phyloP scores from a whole-genome alignment of 1,140 invertebrate species.

The Bicyclus anynana region DNA sequence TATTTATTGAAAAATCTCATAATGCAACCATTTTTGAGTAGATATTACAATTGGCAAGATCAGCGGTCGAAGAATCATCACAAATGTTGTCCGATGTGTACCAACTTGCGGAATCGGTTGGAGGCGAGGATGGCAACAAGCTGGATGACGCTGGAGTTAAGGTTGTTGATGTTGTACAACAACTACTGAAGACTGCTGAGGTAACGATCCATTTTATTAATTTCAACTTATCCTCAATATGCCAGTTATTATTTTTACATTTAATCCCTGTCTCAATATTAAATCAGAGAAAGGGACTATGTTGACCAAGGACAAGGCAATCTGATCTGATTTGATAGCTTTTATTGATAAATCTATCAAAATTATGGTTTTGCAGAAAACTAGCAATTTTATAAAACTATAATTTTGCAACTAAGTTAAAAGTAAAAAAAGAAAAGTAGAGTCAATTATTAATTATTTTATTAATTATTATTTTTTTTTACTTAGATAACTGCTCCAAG shows the following conservation, averaged over 20 bases:
- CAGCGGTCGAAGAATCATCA: conserved; percentile 30
- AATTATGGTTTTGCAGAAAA: too few species aligned
- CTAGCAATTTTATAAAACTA: neutral
- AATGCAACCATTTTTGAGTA: conserved; percentile 20
- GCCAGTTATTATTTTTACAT: too few species aligned
- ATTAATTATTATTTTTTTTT: neutral
- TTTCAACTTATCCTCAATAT: too few species aligned
- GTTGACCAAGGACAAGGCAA: too few species aligned
- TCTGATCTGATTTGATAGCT: too few species aligned
- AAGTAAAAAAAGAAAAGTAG: too few species aligned
- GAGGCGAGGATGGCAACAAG: conserved; percentile 21
- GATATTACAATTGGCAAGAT: conserved; percentile 34
- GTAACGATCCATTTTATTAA: conserved; percentile 10
- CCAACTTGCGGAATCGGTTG: conserved; percentile 25
- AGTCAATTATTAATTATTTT: neutral
- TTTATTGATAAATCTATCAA: too few species aligned
- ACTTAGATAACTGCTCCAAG: conserved; percentile 25
- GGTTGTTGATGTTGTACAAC: conserved; percentile 34
- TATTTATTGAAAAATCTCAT: too few species aligned
- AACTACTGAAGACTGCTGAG: conserved; percentile 33
- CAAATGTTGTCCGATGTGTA: conserved; percentile 32
- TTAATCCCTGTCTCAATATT: too few species aligned
- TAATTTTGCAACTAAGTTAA: neutral
- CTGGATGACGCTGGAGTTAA: conserved; percentile 30
- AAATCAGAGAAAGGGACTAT: too few species aligned